Conservation (phyloP, 2,888 invertebrate genomes). For the Hydrotaea diabolus region DNA sequence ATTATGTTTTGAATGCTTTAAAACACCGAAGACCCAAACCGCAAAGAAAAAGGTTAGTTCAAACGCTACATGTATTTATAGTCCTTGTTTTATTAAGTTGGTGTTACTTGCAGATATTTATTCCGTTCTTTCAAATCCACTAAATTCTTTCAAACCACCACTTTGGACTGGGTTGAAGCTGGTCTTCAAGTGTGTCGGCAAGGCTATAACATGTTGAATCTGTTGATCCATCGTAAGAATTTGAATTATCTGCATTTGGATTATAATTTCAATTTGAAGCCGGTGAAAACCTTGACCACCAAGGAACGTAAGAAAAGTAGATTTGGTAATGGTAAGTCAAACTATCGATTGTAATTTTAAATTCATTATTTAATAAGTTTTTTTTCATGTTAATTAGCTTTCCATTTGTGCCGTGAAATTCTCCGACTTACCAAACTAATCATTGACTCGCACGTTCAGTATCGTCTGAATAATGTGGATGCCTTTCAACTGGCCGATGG, state of each 20-base stretch:
- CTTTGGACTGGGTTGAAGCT: slow-evolving; percentile 99
- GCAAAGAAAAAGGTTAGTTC: slow-evolving; percentile 93
- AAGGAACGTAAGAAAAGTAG: slow-evolving; percentile 99
- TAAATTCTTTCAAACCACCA: slow-evolving; percentile 99
- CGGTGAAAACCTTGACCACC: slow-evolving; percentile 99
- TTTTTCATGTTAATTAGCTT: slow-evolving; percentile 84
- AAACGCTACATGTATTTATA: background rate
- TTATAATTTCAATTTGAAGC: slow-evolving; percentile 99
- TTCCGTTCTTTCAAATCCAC: slow-evolving; percentile 99
- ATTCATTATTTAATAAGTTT: background rate
- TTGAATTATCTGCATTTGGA: slow-evolving; percentile 99
- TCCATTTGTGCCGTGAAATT: slow-evolving; percentile 99
- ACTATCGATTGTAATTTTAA: background rate
- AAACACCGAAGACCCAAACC: slow-evolving; percentile 99
- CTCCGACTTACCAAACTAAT: slow-evolving; percentile 98
- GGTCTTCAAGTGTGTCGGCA: slow-evolving; percentile 99
- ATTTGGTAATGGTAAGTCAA: slow-evolving; percentile 91
- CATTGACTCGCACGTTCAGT: slow-evolving; percentile 99
- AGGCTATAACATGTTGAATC: slow-evolving; percentile 99
- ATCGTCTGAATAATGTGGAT: slow-evolving; percentile 99
- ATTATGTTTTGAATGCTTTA: slow-evolving; percentile 97
- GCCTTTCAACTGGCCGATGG: slow-evolving; percentile 99
- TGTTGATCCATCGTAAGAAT: slow-evolving; percentile 99
- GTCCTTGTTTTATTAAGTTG: background rate
- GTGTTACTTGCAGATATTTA: slow-evolving; percentile 85